A percentile compares a stretch with the other conserved stretches of the same genome.
phyloP scores from a whole-genome alignment of 2,113 vertebrate genomes.

The Balaenoptera acutorostrata region DNA sequence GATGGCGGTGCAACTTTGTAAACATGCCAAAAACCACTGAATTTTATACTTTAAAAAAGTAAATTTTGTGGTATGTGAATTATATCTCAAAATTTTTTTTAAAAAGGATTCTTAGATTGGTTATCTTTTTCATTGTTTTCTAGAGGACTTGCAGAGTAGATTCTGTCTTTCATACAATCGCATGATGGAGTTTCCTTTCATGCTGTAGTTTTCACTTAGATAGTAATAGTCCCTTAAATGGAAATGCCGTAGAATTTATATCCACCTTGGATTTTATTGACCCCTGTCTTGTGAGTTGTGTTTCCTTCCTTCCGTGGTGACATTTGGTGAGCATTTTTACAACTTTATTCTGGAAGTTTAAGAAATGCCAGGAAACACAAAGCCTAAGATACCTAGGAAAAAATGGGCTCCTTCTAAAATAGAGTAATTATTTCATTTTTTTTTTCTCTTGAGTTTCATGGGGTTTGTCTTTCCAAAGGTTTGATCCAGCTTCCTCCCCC shows the following conservation, averaged over 20 bases:
- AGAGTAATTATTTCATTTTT: neutral
- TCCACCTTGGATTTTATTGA: neutral
- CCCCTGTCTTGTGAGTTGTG: neutral
- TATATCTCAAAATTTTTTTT: neutral
- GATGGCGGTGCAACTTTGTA: neutral
- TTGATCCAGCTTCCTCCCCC: neutral
- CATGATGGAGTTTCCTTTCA: neutral
- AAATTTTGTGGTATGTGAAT: neutral
- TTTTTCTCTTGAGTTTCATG: neutral
- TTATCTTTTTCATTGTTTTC: neutral
- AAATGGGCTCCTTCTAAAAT: neutral
- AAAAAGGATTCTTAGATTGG: neutral
- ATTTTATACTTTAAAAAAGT: neutral
- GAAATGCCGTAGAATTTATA: neutral
- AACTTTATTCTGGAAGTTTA: conserved; percentile 37
- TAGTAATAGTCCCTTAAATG: neutral
- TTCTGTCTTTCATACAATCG: neutral
- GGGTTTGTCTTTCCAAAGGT: neutral
- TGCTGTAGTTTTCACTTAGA: neutral
- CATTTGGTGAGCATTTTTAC: conserved; percentile 46
- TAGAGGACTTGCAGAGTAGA: neutral
- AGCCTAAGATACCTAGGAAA: conserved; percentile 26
- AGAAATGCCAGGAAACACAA: conserved; percentile 48
- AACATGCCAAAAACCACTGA: neutral
- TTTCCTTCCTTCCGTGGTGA: neutral